phyloP scores from a whole-genome alignment of 1,140 invertebrate species.

The Meloidogyne exigua region DNA sequence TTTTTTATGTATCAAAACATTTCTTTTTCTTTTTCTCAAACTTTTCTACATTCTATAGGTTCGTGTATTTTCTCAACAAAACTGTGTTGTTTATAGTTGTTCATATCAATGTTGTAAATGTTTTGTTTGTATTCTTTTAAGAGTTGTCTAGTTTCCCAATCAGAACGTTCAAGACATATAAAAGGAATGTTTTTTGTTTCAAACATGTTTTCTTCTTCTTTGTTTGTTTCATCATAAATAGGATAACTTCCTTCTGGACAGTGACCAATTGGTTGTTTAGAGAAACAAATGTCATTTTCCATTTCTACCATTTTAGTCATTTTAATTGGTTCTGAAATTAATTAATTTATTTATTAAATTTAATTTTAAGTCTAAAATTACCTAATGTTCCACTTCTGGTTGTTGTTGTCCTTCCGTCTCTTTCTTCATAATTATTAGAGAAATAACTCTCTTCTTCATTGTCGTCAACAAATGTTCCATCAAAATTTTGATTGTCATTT shows the following conservation, averaged over 20 bases:
- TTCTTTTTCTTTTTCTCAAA: background rate
- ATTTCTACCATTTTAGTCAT: background rate
- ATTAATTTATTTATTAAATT: no score
- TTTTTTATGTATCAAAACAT: no score
- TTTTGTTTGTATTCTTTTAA: slow-evolving; percentile 14
- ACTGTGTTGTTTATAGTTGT: background rate
- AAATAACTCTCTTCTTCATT: background rate
- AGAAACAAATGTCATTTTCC: slow-evolving; percentile 50
- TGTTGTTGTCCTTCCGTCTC: no score
- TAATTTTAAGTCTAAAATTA: no score
- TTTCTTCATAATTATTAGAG: background rate
- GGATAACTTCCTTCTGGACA: slow-evolving; percentile 37
- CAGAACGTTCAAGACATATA: slow-evolving; percentile 46
- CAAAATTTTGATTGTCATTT: slow-evolving; percentile 13
- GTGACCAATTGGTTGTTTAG: slow-evolving; percentile 33
- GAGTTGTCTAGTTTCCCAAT: slow-evolving; percentile 32
- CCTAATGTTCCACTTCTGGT: no score
- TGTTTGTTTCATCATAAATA: background rate
- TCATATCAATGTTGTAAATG: background rate
- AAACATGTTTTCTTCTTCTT: background rate
- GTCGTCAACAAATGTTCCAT: background rate
- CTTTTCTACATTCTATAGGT: background rate
- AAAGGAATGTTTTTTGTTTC: slow-evolving; percentile 21
- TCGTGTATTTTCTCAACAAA: background rate
- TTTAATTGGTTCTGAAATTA: background rate